Percentiles rank a stretch among this genome's conserved stretches.
Conservation (phyloP, 2,888 invertebrate species). For the Cheilosia pagana region DNA sequence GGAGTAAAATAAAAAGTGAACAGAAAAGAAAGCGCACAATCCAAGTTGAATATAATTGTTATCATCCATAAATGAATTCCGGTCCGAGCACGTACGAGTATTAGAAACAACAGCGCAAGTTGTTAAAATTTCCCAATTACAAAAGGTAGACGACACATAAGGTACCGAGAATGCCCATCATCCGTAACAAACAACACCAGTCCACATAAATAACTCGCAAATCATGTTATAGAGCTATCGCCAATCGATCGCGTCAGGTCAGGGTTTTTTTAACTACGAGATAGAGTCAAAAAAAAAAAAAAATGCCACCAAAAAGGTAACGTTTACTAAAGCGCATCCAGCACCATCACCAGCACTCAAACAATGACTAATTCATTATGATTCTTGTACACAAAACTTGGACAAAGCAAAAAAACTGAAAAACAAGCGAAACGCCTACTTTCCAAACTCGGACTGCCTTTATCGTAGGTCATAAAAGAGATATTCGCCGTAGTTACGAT, state of each 20-base stretch:
- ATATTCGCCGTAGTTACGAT: conserved; percentile 19
- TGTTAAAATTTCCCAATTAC: conserved; percentile 10
- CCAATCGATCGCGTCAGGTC: not conserved
- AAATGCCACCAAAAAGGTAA: conserved; percentile 44
- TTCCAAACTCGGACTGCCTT: conserved; percentile 30
- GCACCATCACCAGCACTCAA: conserved; percentile 9
- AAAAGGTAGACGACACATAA: not conserved
- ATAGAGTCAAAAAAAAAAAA: conserved; percentile 7
- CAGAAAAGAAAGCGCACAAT: not conserved
- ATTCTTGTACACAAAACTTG: conserved; percentile 9
- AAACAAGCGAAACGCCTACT: conserved; percentile 45
- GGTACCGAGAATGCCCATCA: conserved; percentile 9
- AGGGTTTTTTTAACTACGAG: conserved; percentile 10
- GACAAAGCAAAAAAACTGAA: conserved; percentile 28
- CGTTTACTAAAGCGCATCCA: conserved; percentile 13
- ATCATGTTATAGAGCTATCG: conserved; percentile 8
- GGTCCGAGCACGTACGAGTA: not conserved
- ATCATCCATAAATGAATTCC: not conserved
- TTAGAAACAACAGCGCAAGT: not conserved
- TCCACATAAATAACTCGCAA: conserved; percentile 36
- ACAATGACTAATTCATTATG: conserved; percentile 41
- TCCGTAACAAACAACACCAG: not conserved
- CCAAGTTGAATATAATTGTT: not conserved
- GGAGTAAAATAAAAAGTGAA: too few species aligned
- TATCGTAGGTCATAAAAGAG: not conserved